Evolutionary conservation across 2,888 invertebrate species (phyloP).

Genomic region (Malthinus flaveolus): DNA sequence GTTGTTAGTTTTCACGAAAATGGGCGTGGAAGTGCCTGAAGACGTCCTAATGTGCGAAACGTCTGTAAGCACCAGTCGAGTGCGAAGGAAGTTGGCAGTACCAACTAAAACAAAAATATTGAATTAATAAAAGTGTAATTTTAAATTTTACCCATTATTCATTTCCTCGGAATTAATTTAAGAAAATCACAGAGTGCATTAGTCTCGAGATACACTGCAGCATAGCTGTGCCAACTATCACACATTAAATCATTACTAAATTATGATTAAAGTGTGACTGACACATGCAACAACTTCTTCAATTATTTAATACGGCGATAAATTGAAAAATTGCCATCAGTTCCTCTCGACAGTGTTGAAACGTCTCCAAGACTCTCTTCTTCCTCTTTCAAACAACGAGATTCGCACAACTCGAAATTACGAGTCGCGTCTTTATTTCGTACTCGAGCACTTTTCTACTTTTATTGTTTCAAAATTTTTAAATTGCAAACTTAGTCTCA

Average conservation of each 20-base stretch:
- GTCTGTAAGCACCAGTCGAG: no score
- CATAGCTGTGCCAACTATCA: slow-evolving; percentile 2
- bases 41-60: no score
- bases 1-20: no score
- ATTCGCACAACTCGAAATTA: not conserved
- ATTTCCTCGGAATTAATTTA: not conserved
- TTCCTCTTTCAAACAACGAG: slow-evolving; percentile 3
- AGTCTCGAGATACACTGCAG: not conserved
- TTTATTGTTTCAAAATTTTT: not conserved
- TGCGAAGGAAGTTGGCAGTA: no score
- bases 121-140: not conserved
- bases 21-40: no score
- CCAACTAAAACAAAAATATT: not conserved
- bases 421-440: slow-evolving; percentile 2
- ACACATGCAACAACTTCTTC: slow-evolving; percentile 29
- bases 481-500: not conserved
- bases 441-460: not conserved
- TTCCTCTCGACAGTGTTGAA: slow-evolving; percentile 4
- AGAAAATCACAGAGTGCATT: not conserved
- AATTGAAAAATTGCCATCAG: slow-evolving; percentile 33
- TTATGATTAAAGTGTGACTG: slow-evolving; percentile 32
- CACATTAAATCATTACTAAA: slow-evolving; percentile 22
- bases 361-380: not conserved
- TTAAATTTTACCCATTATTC: slow-evolving; percentile 6
- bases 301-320: slow-evolving; percentile 25